A percentile compares a stretch with the other conserved stretches of the same genome.
Conservation (phyloP, 2,113 vertebrate species). For the Seriola quinqueradiata region DNA sequence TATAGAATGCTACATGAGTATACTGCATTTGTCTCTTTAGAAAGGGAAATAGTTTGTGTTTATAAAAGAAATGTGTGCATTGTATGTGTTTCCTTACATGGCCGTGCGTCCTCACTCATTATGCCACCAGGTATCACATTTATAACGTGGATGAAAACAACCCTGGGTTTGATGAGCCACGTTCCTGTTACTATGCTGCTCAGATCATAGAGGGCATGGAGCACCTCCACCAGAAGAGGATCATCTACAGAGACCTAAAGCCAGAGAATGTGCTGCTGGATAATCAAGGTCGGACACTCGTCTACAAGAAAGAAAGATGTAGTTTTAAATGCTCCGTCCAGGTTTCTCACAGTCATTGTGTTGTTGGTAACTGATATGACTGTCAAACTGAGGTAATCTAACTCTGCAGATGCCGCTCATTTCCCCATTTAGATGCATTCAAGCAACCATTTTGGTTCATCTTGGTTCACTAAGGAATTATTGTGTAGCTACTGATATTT, state of each 20-base stretch:
- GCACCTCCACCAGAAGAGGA: constrained; percentile 87
- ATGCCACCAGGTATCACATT: constrained; percentile 84
- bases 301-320: background rate
- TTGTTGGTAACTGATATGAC: background rate
- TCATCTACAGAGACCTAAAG: constrained; percentile 91
- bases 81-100: background rate
- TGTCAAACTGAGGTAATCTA: too few relatives aligned
- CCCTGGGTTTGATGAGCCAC: constrained; percentile 80
- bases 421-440: too few relatives aligned
- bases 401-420: too few relatives aligned
- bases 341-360: too few relatives aligned
- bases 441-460: background rate
- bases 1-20: background rate
- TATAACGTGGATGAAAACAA: constrained; percentile 88
- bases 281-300: constrained; percentile 80
- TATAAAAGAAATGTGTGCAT: background rate
- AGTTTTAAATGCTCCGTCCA: background rate
- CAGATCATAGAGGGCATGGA: constrained; percentile 88
- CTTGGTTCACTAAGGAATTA: background rate
- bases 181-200: constrained; percentile 84
- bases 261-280: constrained; percentile 94
- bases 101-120: background rate
- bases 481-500: background rate
- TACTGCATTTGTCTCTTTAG: background rate
- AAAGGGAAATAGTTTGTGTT: background rate